Base-by-base conservation (phyloP, 2,888 invertebrate genomes). In the Cosmia trapezina region DNA sequence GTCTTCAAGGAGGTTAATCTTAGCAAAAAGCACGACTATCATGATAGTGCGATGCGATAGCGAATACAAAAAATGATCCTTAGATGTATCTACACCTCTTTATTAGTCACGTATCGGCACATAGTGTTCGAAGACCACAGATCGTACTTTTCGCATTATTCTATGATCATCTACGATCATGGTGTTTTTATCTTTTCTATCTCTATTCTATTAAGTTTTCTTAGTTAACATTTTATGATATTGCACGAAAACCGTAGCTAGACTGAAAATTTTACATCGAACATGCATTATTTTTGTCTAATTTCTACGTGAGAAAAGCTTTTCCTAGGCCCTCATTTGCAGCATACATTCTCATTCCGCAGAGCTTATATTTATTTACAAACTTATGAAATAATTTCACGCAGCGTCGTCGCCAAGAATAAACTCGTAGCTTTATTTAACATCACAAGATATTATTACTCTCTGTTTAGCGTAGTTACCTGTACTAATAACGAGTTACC, bases 1-100 rank as follows among this genome's bases (percentile, higher is more conserved):
- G 94, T 89, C 90, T 89, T 87, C 87, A 71, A 87, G 76, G 82
- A 87, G 87, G 87, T 84, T 83, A 85, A 89, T 83, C 85, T 83
- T 83, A 49, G 83, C 81, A 89, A 90, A 90, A 91, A 91, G 87
- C 82, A 86, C 86, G 85, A 84, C 83, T 85, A 85, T 84, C 87
- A 87, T 84, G 83, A 88, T 86, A 84, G 70, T 59, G 76, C 75
- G 80, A 82, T 82, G 75, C 70, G 83, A 86, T 83, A 77, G 60
- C 53, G 64, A 64, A 72, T 60, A 79, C 71, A 83, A 81, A 87
- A 88, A 87, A 83, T 51, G 1, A 70, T 78, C 57, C 72, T 70
- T 45, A 72, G 68, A 68, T 80, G 73, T 78, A 78, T 75, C 76
- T 83, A 72, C 69, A 76, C 65, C 64, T 76, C 66, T 80, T 68